Evolutionary conservation across 2,888 invertebrate genomes (phyloP).

Genomic region (Deilephila elpenor): DNA sequence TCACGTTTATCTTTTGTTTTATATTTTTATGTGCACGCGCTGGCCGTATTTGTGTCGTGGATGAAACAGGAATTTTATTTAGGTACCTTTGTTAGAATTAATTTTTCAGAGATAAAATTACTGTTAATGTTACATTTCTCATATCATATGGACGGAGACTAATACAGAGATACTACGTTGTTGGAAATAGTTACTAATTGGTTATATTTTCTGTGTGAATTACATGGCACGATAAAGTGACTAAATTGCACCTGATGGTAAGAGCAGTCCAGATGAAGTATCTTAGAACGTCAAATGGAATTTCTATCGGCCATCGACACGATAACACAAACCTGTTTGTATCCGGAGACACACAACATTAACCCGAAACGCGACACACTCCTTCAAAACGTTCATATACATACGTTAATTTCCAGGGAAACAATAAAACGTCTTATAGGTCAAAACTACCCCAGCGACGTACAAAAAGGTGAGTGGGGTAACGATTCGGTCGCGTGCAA

Average conservation of each 20-base stretch:
- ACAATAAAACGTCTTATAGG: neutral
- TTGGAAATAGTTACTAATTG: no score
- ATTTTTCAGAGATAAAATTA: no score
- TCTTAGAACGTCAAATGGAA: neutral
- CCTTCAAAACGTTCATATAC: neutral
- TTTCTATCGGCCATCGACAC: no score
- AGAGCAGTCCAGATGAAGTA: neutral
- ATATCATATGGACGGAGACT: no score
- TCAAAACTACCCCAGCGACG: neutral
- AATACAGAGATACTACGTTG: no score
- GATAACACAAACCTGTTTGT: no score
- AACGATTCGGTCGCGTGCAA: constrained; percentile 35
- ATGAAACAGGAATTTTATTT: neutral
- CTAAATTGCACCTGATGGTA: no score
- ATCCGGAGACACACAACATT: no score
- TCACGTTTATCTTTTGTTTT: constrained; percentile 10
- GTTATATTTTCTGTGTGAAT: no score
- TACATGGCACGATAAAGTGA: neutral
- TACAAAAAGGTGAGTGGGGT: neutral
- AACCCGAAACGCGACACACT: neutral
- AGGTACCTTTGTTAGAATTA: no score
- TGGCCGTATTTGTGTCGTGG: neutral
- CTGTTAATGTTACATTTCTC: no score
- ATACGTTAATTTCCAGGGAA: neutral
- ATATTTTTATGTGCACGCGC: neutral